These are phyloP conservation scores for Margarornis squamiger DNA, from an alignment of 2,797 vertebrate species.

Conservation along the genomic window DNA sequence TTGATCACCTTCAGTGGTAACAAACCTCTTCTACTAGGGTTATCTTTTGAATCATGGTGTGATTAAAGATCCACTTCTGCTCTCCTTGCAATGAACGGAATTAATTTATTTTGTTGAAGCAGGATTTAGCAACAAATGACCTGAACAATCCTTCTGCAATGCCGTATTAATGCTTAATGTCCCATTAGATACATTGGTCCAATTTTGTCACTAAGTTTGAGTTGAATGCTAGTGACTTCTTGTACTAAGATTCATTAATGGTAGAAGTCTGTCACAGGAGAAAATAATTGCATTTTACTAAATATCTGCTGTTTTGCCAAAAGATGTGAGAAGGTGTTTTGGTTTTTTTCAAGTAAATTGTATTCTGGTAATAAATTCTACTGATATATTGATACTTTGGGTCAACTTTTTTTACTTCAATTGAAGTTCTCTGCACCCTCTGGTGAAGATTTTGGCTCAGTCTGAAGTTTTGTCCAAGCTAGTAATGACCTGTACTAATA, in stretches of 20 bases:
- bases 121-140: not conserved
- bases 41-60: not conserved
- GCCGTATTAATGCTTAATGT: not conserved
- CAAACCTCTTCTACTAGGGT: not conserved
- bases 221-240: not conserved
- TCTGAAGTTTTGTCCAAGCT: not conserved
- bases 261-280: not conserved
- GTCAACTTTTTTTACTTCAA: not conserved
- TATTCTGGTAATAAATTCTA: constrained; percentile 11
- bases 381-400: not conserved
- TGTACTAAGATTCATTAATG: not conserved
- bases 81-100: not conserved
- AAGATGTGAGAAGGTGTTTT: not conserved
- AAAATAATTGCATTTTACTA: not conserved
- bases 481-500: not conserved
- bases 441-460: not conserved
- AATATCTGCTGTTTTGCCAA: not conserved
- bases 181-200: not conserved
- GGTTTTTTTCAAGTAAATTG: not conserved
- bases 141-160: not conserved
- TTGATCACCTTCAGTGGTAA: not conserved
- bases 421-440: not conserved
- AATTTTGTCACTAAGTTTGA: not conserved
- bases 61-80: not conserved
- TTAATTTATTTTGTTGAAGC: not conserved